Base-by-base conservation (phyloP, 2,888 invertebrate species). In the Scotopteryx bipunctaria region DNA sequence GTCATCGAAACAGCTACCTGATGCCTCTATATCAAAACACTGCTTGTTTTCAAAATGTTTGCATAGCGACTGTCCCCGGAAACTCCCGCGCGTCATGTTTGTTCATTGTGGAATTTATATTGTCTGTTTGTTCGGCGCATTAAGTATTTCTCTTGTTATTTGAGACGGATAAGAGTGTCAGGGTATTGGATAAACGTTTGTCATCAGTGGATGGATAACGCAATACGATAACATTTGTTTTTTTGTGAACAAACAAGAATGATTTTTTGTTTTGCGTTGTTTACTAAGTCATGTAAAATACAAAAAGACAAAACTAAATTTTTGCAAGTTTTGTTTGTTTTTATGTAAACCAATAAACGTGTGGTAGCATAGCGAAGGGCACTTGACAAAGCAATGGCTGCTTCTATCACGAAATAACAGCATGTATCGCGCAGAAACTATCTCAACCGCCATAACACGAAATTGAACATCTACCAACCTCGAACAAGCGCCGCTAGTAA, bases 51-150 rank as follows among this genome's bases (percentile, higher is more conserved):
- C 40, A 29, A 37, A 31, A 51, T 41, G 36, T 45, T 45, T 37
- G 36, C 25, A 21, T 19, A 25, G 14, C 37, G 37, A 43, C 33
- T 35, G 29, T 14, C 46, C 14, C 32, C 45, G 54, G 47, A 52
- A 54, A 41, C 50, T 27, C 47, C 32, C 47, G 37, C 41, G 21
- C 35, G 36, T n/a, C 23, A 16, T 31, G 35, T 37, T 40, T 15
- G 36, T 29, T 23, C 25, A 16, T 35, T 40, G 46, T 44, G 53
- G 61, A 55, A 54, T 59, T 59, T 61, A 57, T 60, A 68, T 55
- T 61, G 55, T 65, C 41, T 53, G 37, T 56, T 33, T 57, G 32
- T 56, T 27, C 27, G 23, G 29, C 42, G 25, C 15, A 23, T 47
- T 61, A 61, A 62, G 52, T 47, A 55, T 67, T 53, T 42, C 35